Evolutionary conservation across 2,113 vertebrate genomes (phyloP).

Genomic region (Amphiprion percula): DNA sequence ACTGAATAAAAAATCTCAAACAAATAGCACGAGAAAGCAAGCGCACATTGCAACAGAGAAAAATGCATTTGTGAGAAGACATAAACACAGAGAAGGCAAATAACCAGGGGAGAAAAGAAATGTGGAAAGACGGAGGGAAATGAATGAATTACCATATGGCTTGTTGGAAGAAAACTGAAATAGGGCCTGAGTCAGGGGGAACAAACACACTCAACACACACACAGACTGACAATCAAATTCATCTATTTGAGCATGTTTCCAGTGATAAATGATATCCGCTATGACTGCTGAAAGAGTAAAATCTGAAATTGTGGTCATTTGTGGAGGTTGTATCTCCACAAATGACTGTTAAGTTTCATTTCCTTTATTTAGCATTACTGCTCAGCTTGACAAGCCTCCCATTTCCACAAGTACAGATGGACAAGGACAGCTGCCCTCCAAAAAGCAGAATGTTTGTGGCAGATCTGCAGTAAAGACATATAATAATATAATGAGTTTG

Average conservation of each 20-base stretch:
- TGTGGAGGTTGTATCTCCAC: no score
- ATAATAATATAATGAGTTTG: no score
- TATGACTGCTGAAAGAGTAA: not conserved
- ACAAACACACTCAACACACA: not conserved
- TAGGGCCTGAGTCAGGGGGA: conserved; percentile 19
- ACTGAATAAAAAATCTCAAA: not conserved
- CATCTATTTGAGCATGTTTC: not conserved
- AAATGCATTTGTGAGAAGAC: not conserved
- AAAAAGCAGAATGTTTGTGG: no score
- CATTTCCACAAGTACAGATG: no score
- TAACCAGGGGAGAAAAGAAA: conserved; percentile 10
- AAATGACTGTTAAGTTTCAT: no score
- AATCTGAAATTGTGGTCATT: no score
- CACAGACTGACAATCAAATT: not conserved
- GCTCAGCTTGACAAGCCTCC: no score
- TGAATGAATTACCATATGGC: conserved; percentile 52
- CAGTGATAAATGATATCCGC: not conserved
- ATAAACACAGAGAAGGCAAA: conserved; percentile 23
- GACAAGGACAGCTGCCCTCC: no score
- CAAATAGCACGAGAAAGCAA: not conserved
- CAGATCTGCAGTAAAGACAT: no score
- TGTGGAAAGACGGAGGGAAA: conserved; percentile 8
- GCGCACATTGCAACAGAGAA: not conserved
- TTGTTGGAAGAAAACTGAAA: conserved; percentile 35
- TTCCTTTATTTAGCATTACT: no score